Percentiles rank a stretch among this genome's conserved stretches.
phyloP scores from a whole-genome alignment of 2,113 vertebrate species.

The Hirundichthys speculiger region DNA sequence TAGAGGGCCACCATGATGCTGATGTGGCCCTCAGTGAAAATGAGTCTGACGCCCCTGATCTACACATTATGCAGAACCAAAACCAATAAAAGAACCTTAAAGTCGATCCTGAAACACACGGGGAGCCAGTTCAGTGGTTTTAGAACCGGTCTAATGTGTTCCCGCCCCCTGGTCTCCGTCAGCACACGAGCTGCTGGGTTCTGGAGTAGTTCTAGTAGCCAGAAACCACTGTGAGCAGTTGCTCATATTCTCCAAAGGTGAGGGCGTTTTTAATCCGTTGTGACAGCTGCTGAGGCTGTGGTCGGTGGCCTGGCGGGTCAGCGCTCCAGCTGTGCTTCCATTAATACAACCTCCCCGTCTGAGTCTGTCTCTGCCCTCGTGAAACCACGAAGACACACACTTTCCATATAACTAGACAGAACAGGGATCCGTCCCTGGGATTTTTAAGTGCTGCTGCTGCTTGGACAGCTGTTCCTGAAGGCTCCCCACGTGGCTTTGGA shows the following conservation, averaged over 20 bases:
- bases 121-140: too few relatives aligned
- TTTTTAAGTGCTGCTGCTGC: constrained; percentile 1
- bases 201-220: too few relatives aligned
- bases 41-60: too few relatives aligned
- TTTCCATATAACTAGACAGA: constrained; percentile 21
- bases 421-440: background rate
- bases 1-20: too few relatives aligned
- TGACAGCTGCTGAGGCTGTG: constrained; percentile 30
- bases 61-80: too few relatives aligned
- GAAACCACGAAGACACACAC: constrained; percentile 25
- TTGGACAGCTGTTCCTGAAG: constrained; percentile 29
- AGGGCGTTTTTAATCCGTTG: background rate
- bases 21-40: too few relatives aligned
- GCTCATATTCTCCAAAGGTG: constrained; percentile 2
- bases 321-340: constrained; percentile 33
- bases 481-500: constrained; percentile 2
- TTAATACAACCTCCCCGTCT: constrained; percentile 50
- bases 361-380: constrained; percentile 7
- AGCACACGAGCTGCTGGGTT: too few relatives aligned
- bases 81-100: too few relatives aligned
- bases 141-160: too few relatives aligned
- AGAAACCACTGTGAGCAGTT: background rate
- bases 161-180: too few relatives aligned
- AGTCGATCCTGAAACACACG: too few relatives aligned
- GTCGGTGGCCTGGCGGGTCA: constrained; percentile 10